Percentiles rank a stretch among this genome's conserved stretches.
These are phyloP conservation scores for Phenacoccus solenopsis DNA, from an alignment of 1,140 invertebrate species.

Conservation along the genomic window DNA sequence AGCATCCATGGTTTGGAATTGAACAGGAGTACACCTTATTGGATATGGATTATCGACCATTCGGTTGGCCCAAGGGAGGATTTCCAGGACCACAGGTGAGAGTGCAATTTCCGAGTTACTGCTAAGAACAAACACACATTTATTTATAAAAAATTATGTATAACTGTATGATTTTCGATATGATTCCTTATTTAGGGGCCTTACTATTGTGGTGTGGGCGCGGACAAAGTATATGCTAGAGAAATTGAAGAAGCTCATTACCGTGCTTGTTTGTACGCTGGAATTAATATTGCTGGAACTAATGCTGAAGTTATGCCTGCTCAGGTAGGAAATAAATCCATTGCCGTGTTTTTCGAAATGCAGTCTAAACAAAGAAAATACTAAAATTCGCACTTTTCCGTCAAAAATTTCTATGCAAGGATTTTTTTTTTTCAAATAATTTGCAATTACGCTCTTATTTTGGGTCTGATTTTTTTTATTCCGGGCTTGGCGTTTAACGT, in stretches of 20 bases:
- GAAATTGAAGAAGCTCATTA: constrained; percentile 86
- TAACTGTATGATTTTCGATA: too few relatives aligned
- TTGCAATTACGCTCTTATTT: neutral
- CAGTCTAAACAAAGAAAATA: neutral
- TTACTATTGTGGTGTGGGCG: constrained; percentile 92
- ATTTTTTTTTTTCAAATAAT: too few relatives aligned
- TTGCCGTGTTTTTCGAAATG: neutral
- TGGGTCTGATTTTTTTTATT: too few relatives aligned
- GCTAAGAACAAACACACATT: neutral
- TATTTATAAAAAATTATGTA: too few relatives aligned
- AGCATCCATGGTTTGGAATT: constrained; percentile 90
- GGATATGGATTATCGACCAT: constrained; percentile 76
- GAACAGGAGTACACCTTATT: constrained; percentile 87
- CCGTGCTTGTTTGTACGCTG: constrained; percentile 70
- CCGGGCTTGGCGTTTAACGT: too few relatives aligned
- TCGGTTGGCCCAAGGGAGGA: constrained; percentile 90
- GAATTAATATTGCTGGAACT: constrained; percentile 74
- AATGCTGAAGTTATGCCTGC: constrained; percentile 93
- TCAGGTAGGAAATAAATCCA: constrained; percentile 44
- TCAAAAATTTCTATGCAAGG: too few relatives aligned
- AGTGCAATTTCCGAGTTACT: too few relatives aligned
- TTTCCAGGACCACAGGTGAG: constrained; percentile 82
- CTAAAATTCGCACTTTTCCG: too few relatives aligned
- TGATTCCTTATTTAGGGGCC: constrained; percentile 51
- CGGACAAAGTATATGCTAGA: constrained; percentile 81